Conservation (phyloP, 2,113 vertebrate genomes). For the Camelus dromedarius region DNA sequence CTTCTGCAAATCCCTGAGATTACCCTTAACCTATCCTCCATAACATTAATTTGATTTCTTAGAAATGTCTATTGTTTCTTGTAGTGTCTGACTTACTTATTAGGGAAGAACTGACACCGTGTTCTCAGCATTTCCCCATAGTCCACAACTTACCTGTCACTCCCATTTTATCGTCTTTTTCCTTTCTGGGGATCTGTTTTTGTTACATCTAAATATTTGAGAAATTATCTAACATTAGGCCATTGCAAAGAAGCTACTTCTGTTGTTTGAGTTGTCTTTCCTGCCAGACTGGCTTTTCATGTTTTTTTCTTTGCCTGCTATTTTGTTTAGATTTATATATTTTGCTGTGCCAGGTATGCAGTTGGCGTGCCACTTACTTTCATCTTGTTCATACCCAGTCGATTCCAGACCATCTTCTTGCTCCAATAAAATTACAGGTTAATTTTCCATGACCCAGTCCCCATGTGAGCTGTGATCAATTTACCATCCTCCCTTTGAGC, state of each 20-base stretch:
- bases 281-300: neutral
- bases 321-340: conserved; percentile 30
- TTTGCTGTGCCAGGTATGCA: neutral
- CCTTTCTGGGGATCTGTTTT: neutral
- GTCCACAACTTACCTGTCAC: neutral
- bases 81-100: neutral
- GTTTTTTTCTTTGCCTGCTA: neutral
- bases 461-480: neutral
- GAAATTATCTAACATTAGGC: neutral
- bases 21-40: neutral
- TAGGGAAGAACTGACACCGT: neutral
- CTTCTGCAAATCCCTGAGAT: neutral
- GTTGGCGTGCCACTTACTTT: neutral
- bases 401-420: neutral
- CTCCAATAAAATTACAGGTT: neutral
- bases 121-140: neutral
- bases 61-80: neutral
- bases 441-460: neutral
- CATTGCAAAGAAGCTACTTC: neutral
- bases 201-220: neutral
- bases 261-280: neutral
- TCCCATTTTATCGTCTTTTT: neutral
- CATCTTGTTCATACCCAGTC: neutral
- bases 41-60: neutral
- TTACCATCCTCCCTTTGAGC: neutral